These are phyloP conservation scores for Pandion haliaetus DNA, from an alignment of 2,113 vertebrate species.

Conservation along the genomic window DNA sequence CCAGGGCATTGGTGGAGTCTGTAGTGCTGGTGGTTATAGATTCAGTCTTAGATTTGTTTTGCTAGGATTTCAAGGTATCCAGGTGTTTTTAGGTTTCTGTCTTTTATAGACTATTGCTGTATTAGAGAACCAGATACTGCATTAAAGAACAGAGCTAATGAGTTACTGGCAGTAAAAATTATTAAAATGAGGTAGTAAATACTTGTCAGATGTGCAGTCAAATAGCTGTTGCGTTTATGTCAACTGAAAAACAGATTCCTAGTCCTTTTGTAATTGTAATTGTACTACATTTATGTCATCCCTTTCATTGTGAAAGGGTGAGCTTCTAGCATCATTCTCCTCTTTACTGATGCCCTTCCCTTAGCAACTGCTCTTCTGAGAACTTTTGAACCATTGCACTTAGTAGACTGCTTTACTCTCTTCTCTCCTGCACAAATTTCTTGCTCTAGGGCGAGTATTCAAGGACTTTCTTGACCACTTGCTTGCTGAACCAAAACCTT, in stretches of 20 bases:
- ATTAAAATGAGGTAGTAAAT: neutral
- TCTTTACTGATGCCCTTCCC: neutral
- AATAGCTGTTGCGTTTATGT: neutral
- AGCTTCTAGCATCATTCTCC: neutral
- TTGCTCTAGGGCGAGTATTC: neutral
- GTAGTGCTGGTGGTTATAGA: neutral
- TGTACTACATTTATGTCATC: neutral
- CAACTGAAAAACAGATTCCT: neutral
- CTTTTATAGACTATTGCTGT: neutral
- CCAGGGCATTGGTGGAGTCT: too few relatives aligned
- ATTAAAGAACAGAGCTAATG: neutral
- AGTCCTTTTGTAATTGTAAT: too few relatives aligned
- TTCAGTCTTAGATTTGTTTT: neutral
- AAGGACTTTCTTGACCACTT: neutral
- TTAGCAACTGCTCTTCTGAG: neutral
- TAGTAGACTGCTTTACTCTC: neutral
- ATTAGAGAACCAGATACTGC: neutral
- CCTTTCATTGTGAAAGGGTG: neutral
- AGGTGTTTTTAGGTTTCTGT: neutral
- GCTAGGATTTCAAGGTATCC: neutral
- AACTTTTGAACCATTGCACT: neutral
- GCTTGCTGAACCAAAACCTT: neutral
- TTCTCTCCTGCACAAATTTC: neutral
- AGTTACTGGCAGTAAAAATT: neutral
- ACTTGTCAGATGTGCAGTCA: too few relatives aligned